Base-by-base conservation (phyloP, 23 tunicate genomes). In the Clavelina lepadiformis region DNA sequence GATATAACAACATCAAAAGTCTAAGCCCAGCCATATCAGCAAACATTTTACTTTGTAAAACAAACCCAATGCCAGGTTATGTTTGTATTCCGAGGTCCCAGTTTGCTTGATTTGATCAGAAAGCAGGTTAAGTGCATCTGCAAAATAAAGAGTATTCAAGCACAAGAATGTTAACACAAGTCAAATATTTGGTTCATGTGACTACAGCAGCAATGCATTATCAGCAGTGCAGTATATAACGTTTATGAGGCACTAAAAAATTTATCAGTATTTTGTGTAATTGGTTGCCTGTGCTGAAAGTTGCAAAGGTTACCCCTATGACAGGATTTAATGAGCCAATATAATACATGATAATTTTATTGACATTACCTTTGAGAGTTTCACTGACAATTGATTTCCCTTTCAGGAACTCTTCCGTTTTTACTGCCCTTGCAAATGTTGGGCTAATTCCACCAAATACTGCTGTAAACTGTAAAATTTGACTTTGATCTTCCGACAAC, bases 41-140 rank as follows among this genome's bases (percentile, higher is more conserved):
- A 44, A n/a, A 53, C 23, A 53, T 6, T 6, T 5, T 66, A 86
- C 95, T 52, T 86, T 86, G 74, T 86, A 86, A 65, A 78, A 86
- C 6, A 86, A 56, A 7, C 73, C 76, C 27, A 86, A 50, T n/a
- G 72, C 70, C 0, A 73, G 64, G 45, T 76, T 58, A n/a, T 32
- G 78, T 33, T 75, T 86, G 57, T 61, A 69, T 5, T 37, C 31
- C 5, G 30, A 11, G 73, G 74, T 56, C 20, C 31, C 13, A 72
- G 27, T 38, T 5, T 11, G 11, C 7, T 6, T 23, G 7, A 58
- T 5, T 29, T 86, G 86, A 31, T 33, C 64, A 1, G 67, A 53
- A 55, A 85, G 29, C 30, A 63, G 26, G 26, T 77, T 63, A 55
- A 85, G 28, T 11, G 94, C 81, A 3, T 52, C 94, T 85, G 51